Evolutionary conservation across 2,888 invertebrate species (phyloP), one percentile per base, ranked within the genome.

Genomic region (Xestia c-nigrum): DNA sequence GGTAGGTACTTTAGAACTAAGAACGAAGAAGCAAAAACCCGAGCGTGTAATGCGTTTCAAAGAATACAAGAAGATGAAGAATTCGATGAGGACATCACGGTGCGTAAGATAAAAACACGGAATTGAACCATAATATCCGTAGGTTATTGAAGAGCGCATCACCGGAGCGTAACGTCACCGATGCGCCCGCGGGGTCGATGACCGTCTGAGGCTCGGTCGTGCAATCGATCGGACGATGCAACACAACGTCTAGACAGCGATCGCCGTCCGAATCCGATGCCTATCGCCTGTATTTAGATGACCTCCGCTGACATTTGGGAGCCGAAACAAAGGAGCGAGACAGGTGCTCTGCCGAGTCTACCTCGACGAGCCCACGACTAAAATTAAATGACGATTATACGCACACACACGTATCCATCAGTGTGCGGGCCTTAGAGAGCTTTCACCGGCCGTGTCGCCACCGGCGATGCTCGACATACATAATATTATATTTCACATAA

Each of bases 181-280:
- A 96, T 95, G 96, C 96, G 95, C 95, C 94, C 94, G 93, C 92
- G 95, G 94, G 96, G 96, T 96, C 96, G 94, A 93, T 91, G 96
- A 96, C 96, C 96, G 96, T 95, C 96, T 95, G 94, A 95, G 94
- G 95, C 93, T 93, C 90, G 94, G 93, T 93, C 95, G 94, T 94
- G 94, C 95, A 95, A 96, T 96, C 96, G 96, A 96, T 96, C 94
- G 95, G 94, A 94, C 96, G 94, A 95, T 95, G 95, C 96, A 95
- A 94, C 94, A 90, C 93, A 94, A 93, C 94, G 96, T 96, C 96
- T 96, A 96, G 96, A 96, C 96, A 93, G 92, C 93, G 94, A 95
- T 94, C 94, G 93, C 92, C 91, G 92, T 93, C 95, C 95, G 91
- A 96, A 94, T 93, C 92, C 91, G 92, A 93, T 92, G 94, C 95